phyloP scores from a whole-genome alignment of 2,113 vertebrate genomes.

The Sisor rabdophorus region DNA sequence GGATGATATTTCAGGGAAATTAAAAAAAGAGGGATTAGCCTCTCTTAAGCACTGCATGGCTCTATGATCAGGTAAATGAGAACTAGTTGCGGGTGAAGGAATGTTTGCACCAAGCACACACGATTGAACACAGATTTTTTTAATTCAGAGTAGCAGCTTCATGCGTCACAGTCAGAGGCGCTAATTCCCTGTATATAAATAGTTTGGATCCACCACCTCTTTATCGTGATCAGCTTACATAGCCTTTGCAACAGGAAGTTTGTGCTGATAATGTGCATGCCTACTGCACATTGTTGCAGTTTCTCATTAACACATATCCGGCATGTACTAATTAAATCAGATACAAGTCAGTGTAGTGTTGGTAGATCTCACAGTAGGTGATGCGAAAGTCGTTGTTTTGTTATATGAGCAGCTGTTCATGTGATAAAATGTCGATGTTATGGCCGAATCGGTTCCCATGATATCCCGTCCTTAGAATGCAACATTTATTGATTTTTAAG shows the following conservation, averaged over 20 bases:
- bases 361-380: not conserved
- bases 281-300: not conserved
- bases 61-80: slow-evolving; percentile 12
- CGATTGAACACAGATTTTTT: slow-evolving; percentile 19
- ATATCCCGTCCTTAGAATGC: too few species aligned
- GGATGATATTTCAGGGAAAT: slow-evolving; percentile 58
- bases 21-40: slow-evolving; percentile 48
- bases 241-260: slow-evolving; percentile 2
- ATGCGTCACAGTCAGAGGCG: slow-evolving; percentile 3
- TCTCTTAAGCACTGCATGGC: slow-evolving; percentile 45
- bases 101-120: slow-evolving; percentile 4
- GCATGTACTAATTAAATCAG: slow-evolving; percentile 20
- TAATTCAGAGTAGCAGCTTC: slow-evolving; percentile 17
- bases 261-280: slow-evolving; percentile 17
- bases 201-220: not conserved
- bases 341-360: not conserved
- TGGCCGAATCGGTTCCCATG: too few species aligned
- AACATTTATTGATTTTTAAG: too few species aligned
- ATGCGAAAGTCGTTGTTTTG: not conserved
- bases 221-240: slow-evolving; percentile 24
- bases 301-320: not conserved
- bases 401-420: not conserved
- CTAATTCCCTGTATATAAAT: slow-evolving; percentile 39
- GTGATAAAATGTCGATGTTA: not conserved
- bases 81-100: slow-evolving; percentile 13